Percentiles rank a stretch among this genome's conserved stretches.
These are phyloP conservation scores for Drosophila quadrilineata DNA, from an alignment of 1,140 invertebrate species.

Conservation along the genomic window DNA sequence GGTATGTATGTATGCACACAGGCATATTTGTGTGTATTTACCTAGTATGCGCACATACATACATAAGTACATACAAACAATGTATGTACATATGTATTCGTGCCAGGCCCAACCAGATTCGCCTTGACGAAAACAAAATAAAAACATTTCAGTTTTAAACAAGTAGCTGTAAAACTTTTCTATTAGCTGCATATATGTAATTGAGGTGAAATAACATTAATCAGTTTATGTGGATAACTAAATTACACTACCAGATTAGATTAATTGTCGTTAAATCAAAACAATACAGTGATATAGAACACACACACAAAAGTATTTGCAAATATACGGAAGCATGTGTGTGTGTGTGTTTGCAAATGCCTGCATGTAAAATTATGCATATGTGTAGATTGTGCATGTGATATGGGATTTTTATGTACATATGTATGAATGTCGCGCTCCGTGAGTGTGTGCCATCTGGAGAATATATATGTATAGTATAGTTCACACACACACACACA, in stretches of 20 bases:
- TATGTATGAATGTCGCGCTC: conserved; percentile 5
- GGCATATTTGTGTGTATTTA: conserved; percentile 15
- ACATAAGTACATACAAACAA: background rate
- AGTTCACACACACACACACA: conserved; percentile 12
- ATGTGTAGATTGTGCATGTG: background rate
- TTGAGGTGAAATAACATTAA: background rate
- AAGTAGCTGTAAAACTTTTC: background rate
- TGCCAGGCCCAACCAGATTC: conserved; percentile 20
- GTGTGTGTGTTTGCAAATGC: background rate
- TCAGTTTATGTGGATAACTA: conserved; percentile 12
- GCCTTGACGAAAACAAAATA: conserved; percentile 30
- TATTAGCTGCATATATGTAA: conserved; percentile 12
- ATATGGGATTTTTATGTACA: conserved; percentile 17
- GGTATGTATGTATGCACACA: conserved; percentile 23
- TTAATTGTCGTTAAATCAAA: conserved; percentile 18
- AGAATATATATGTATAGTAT: conserved; percentile 16
- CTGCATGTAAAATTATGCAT: too few relatives aligned
- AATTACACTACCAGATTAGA: conserved; percentile 13
- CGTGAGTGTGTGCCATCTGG: background rate
- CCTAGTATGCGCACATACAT: conserved; percentile 16
- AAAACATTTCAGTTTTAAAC: background rate
- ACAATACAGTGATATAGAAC: conserved; percentile 25
- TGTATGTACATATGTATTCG: too few relatives aligned
- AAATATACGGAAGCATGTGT: background rate
- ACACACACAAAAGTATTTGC: background rate